Evolutionary conservation across 2,888 invertebrate genomes (phyloP), one percentile per base, ranked within the genome.

Genomic region (Suillia variegata): DNA sequence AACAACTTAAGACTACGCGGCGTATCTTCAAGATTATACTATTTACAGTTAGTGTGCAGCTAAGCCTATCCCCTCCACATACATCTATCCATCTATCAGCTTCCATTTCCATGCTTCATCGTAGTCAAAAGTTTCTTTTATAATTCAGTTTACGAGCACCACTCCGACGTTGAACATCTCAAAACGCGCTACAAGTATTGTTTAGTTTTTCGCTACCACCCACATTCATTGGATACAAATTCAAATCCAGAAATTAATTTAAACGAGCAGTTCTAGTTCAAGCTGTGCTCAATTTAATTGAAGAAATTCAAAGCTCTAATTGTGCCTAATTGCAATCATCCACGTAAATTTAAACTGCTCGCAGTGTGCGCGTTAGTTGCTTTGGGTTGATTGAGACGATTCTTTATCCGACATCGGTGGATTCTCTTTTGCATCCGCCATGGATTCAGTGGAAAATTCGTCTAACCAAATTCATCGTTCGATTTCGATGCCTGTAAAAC

Each of bases 401-500:
- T n/a, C n/a, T n/a, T n/a, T n/a, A n/a, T n/a, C n/a, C n/a, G n/a
- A n/a, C n/a, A n/a, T n/a, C n/a, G n/a, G n/a, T n/a, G n/a, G n/a
- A n/a, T n/a, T n/a, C n/a, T n/a, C n/a, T n/a, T n/a, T n/a, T n/a
- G n/a, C n/a, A n/a, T n/a, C n/a, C n/a, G 38, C 38, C n/a, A 45
- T 45, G 45, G 45, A 45, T 18, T 4, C 31, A 15, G 58, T 18
- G 13, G 62, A 65, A 26, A 59, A 61, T 15, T 54, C 69, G 12
- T n/a, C n/a, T n/a, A n/a, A n/a, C n/a, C 53, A 66, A 56, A 78
- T 81, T 65, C 74, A 73, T 57, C 76, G 81, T 50, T 82, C 80
- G 2, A 71, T 72, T 48, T 81, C 81, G 54, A 76, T 81, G 79
- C 81, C 81, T n/a, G 77, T 75, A 8, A 80, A 81, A 60, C 81